These are phyloP conservation scores for Melolontha melolontha DNA, from an alignment of 2,888 invertebrate genomes.

Conservation along the genomic window DNA sequence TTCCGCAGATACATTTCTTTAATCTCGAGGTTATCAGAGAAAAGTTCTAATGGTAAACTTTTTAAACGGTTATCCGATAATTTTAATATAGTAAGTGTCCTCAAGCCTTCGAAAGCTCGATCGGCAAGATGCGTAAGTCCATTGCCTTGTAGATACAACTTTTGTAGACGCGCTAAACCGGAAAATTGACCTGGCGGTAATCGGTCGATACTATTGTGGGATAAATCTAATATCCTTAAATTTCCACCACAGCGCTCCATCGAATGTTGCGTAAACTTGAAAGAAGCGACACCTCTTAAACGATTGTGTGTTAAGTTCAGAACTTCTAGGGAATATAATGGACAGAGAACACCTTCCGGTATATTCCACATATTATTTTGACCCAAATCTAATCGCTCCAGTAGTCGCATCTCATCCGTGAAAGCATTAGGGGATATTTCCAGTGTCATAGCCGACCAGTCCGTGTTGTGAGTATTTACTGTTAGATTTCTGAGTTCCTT, in stretches of 20 bases:
- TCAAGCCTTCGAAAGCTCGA: constrained; percentile 81
- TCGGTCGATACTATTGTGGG: constrained; percentile 82
- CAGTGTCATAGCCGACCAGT: constrained; percentile 85
- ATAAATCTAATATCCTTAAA: constrained; percentile 78
- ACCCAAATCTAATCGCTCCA: constrained; percentile 81
- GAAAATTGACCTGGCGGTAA: constrained; percentile 79
- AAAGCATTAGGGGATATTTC: constrained; percentile 82
- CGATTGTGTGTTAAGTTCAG: constrained; percentile 85
- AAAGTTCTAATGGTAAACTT: constrained; percentile 84
- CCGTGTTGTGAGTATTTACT: constrained; percentile 85
- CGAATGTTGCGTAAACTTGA: constrained; percentile 75
- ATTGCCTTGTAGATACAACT: constrained; percentile 82
- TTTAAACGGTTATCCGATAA: constrained; percentile 85
- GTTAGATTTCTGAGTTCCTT: constrained; percentile 83
- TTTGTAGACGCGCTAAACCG: constrained; percentile 77
- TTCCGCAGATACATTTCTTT: constrained; percentile 86
- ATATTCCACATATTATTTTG: constrained; percentile 85
- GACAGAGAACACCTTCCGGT: constrained; percentile 82
- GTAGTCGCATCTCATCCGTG: constrained; percentile 77
- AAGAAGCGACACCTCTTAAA: constrained; percentile 79
- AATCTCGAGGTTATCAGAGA: constrained; percentile 81
- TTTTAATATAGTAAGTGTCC: constrained; percentile 78
- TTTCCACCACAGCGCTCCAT: constrained; percentile 78
- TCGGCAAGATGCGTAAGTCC: constrained; percentile 81
- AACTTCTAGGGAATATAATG: constrained; percentile 78